These are phyloP conservation scores for Anthonomus grandis DNA, from an alignment of 1,140 invertebrate genomes.

Conservation along the genomic window DNA sequence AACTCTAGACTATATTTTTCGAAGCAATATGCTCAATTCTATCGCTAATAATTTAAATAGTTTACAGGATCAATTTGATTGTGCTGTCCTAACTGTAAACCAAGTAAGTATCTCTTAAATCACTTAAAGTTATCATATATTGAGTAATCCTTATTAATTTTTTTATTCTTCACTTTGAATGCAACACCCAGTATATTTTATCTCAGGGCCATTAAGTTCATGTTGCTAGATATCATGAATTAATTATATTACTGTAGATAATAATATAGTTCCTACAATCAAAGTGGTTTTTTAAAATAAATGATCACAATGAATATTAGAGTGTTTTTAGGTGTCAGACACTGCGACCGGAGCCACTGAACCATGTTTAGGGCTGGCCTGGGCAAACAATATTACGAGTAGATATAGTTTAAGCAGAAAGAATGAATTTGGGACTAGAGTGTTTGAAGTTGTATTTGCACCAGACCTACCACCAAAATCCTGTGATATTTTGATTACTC, in stretches of 20 bases:
- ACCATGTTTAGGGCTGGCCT: conserved; percentile 63
- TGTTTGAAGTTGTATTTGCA: conserved; percentile 48
- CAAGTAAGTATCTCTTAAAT: conserved; percentile 59
- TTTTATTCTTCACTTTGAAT: too few species aligned
- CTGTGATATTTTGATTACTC: conserved; percentile 3
- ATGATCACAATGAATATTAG: neutral
- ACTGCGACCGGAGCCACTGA: conserved; percentile 38
- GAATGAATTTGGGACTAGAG: conserved; percentile 38
- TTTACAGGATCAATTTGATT: conserved; percentile 54
- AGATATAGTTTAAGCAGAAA: conserved; percentile 56
- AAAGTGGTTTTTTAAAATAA: too few species aligned
- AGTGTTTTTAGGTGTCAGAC: conserved; percentile 43
- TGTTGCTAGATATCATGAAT: too few species aligned
- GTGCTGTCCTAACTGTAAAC: conserved; percentile 68
- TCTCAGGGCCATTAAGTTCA: too few species aligned
- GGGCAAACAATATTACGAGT: conserved; percentile 66
- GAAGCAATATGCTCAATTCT: conserved; percentile 52
- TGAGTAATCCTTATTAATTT: too few species aligned
- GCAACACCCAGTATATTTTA: too few species aligned
- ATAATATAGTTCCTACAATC: too few species aligned
- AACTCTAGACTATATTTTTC: conserved; percentile 52
- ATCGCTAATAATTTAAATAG: conserved; percentile 58
- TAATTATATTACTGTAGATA: too few species aligned
- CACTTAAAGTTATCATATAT: too few species aligned
- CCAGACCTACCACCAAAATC: conserved; percentile 44